phyloP scores from a whole-genome alignment of 2,113 vertebrate genomes.

The Strix uralensis region DNA sequence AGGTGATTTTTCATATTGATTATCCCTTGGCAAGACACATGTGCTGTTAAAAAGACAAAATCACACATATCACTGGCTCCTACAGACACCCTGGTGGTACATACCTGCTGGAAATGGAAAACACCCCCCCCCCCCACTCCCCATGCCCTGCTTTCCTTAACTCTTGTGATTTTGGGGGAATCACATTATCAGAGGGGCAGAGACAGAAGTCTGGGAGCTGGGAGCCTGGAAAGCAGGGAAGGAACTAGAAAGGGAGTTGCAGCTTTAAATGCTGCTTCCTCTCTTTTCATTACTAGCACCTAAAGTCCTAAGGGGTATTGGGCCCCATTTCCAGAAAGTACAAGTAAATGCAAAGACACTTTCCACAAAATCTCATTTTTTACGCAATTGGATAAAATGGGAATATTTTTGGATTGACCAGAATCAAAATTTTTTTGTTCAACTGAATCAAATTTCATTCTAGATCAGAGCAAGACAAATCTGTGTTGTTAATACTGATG shows the following conservation, averaged over 20 bases:
- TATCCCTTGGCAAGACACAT: neutral
- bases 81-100: neutral
- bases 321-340: neutral
- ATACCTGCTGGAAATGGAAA: neutral
- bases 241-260: neutral
- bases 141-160: neutral
- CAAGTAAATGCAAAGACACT: neutral
- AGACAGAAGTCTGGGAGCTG: neutral
- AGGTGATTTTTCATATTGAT: neutral
- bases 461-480: neutral
- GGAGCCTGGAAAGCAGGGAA: neutral
- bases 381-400: neutral
- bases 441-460: neutral
- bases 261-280: neutral
- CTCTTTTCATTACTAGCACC: neutral
- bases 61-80: neutral
- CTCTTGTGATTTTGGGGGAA: accelerated
- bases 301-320: neutral
- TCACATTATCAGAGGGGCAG: neutral
- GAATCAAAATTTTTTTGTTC: neutral
- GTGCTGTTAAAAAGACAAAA: neutral
- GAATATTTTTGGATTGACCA: neutral
- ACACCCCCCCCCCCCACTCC: neutral
- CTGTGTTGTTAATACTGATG: neutral
- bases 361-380: neutral